These are phyloP conservation scores for Xestobium rufovillosum DNA, from an alignment of 2,888 invertebrate genomes.

Conservation along the genomic window DNA sequence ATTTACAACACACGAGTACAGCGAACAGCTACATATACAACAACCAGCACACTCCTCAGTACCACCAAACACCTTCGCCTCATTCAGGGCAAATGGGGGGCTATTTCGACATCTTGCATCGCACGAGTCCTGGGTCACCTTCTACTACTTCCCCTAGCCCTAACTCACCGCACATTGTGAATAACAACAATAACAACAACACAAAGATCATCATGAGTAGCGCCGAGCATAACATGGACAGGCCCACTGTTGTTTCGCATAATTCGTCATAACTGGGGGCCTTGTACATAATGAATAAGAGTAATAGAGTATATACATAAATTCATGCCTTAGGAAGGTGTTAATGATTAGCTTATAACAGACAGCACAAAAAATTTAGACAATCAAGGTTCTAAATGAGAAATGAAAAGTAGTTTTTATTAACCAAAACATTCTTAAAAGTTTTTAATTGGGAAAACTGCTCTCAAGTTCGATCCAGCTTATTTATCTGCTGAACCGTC, in stretches of 20 bases:
- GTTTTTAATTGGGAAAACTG: too few relatives aligned
- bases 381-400: too few relatives aligned
- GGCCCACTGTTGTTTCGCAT: neutral
- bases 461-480: too few relatives aligned
- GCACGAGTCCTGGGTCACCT: conserved; percentile 35
- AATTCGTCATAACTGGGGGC: neutral
- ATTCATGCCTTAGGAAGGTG: too few relatives aligned
- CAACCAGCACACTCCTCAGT: conserved; percentile 1
- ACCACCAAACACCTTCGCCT: neutral
- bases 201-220: conserved; percentile 36
- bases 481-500: too few relatives aligned
- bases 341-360: too few relatives aligned
- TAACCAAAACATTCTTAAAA: too few relatives aligned
- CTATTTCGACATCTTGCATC: conserved; percentile 34
- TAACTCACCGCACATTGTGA: conserved; percentile 34
- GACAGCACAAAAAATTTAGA: too few relatives aligned
- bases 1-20: conserved; percentile 31
- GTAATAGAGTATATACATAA: too few relatives aligned
- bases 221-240: conserved; percentile 31
- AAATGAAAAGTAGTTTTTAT: too few relatives aligned
- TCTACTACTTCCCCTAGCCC: conserved; percentile 36
- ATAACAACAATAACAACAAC: conserved; percentile 29
- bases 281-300: too few relatives aligned
- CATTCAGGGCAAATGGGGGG: conserved; percentile 16
- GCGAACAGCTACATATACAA: conserved; percentile 28